phyloP scores from a whole-genome alignment of 2,113 vertebrate genomes.

The Thunnus thynnus region DNA sequence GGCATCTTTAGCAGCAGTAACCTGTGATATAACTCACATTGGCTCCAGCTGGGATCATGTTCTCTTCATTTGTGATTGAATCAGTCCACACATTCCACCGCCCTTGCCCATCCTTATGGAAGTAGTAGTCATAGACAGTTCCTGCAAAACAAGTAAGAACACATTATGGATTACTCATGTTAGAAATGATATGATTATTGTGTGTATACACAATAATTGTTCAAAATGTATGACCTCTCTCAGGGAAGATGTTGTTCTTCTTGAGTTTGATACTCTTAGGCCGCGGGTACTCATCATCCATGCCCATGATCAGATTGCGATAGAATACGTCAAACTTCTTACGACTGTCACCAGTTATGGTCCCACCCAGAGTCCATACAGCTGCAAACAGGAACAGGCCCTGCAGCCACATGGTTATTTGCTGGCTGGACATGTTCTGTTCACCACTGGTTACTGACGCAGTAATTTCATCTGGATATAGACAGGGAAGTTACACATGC shows the following conservation, averaged over 20 bases:
- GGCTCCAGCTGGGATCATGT: conserved; percentile 81
- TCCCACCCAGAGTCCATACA: conserved; percentile 92
- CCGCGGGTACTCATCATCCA: conserved; percentile 82
- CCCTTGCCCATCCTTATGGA: conserved; percentile 88
- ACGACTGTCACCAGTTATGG: conserved; percentile 88
- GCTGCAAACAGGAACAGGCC: conserved; percentile 91
- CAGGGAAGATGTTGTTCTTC: conserved; percentile 89
- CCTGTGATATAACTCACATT: conserved; percentile 82
- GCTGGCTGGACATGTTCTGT: conserved; percentile 86
- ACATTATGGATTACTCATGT: not conserved
- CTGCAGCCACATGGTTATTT: conserved; percentile 91
- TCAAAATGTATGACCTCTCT: conserved; percentile 85
- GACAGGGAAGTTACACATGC: conserved; percentile 33
- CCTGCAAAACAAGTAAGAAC: conserved; percentile 80
- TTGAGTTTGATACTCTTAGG: conserved; percentile 90
- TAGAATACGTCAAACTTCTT: conserved; percentile 93
- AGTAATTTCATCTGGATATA: conserved; percentile 88
- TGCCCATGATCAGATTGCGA: conserved; percentile 87
- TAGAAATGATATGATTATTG: not conserved
- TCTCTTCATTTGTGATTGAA: conserved; percentile 88
- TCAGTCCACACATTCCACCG: conserved; percentile 91
- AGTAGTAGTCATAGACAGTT: conserved; percentile 93
- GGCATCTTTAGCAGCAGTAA: not conserved
- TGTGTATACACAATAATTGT: not conserved
- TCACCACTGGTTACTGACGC: conserved; percentile 53